Base-by-base conservation (phyloP, 2,113 vertebrate genomes). In the Ovibos moschatus region DNA sequence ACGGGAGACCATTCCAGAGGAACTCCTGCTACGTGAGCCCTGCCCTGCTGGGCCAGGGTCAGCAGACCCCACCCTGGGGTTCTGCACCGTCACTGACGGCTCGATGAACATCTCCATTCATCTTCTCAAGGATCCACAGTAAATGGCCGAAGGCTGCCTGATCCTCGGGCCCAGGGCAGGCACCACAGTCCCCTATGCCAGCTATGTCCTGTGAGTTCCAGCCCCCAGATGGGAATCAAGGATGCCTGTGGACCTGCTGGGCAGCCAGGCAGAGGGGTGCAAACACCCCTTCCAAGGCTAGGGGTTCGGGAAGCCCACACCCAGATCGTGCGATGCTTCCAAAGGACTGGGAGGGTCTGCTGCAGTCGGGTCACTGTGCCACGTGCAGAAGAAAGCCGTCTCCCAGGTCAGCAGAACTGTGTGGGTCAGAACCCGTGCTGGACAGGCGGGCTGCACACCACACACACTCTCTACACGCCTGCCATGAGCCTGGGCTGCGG, bases 391-490 rank as follows among this genome's bases (percentile, higher is more conserved):
- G 23, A 23, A 27, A 17, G 14, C 16, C 17, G 2, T 17, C 55
- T 50, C 3, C 43, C 17, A 6, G 27, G 45, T 23, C 74, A 19
- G 7, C 5, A 0, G 2, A 27, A 27, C 1, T 6, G 23, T 17
- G 36, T 4, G 50, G 47, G 28, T 30, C 27, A 23, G 64, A 89
- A 89, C 11, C 60, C 0, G 0, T 25, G 0, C 45, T 7, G 4
- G n/a, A 36, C 33, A 2, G 7, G 9, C 4, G 0, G 30, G 30
- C 57, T 28, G 40, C n/a, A 7, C 0, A 11, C 50, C n/a, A 58
- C 76, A 4, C 1, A 2, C 23, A 2, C 12, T 60, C 67, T 50
- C 67, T 23, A 19, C 62, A 13, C 1, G 2, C 14, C 25, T 55
- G 50, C 58, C 21, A 5, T 2, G 17, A 82, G 17, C 30, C 47